These are phyloP conservation scores for Vollenhovia emeryi DNA, from an alignment of 1,140 invertebrate species.

Conservation along the genomic window DNA sequence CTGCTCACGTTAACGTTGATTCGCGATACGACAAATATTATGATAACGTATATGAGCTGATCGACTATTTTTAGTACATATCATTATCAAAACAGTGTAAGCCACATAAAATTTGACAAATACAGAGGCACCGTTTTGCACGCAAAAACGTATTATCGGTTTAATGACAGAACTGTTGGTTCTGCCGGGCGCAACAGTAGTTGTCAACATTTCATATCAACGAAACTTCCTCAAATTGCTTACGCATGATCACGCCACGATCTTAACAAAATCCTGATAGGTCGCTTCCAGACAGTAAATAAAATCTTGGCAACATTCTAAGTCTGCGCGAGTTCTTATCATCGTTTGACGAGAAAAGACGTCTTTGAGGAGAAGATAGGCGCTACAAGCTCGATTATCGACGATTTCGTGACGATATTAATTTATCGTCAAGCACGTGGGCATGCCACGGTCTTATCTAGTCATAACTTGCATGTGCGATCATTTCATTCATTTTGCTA, in stretches of 20 bases:
- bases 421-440: conserved; percentile 57
- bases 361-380: neutral
- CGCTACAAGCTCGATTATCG: neutral
- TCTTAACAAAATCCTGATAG: neutral
- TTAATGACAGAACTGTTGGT: conserved; percentile 1
- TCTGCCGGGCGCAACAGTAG: neutral
- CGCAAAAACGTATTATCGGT: conserved; percentile 8
- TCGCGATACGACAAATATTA: neutral
- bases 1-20: neutral
- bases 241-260: conserved; percentile 19
- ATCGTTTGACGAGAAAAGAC: neutral
- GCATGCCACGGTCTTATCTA: conserved; percentile 2
- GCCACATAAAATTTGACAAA: neutral
- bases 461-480: conserved; percentile 11
- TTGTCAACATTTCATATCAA: neutral
- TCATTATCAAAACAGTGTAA: neutral
- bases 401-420: conserved; percentile 70
- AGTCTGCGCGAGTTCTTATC: neutral
- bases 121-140: neutral
- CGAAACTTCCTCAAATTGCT: neutral
- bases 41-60: neutral
- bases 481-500: neutral
- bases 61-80: neutral
- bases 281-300: conserved; percentile 21
- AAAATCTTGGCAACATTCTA: conserved; percentile 18